Percentiles rank a stretch among this genome's conserved stretches.
Conservation (phyloP, 1,140 invertebrate species). For the Caenorhabditis remanei region DNA sequence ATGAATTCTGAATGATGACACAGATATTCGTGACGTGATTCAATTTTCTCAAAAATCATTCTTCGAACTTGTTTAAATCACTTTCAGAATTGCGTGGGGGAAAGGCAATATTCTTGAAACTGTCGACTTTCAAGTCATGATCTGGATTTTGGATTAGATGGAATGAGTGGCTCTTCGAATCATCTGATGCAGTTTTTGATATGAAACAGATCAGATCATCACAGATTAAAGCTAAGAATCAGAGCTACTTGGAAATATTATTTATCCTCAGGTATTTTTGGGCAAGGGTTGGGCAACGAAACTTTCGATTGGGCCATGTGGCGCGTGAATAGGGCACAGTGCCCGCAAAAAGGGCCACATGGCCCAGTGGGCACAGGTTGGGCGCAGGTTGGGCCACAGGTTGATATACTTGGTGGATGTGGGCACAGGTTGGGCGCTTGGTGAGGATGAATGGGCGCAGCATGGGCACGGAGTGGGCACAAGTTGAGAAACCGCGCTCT, state of each 20-base stretch:
- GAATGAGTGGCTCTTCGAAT: neutral
- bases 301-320: too few relatives aligned
- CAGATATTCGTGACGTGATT: neutral
- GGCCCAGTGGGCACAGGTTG: too few relatives aligned
- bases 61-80: neutral
- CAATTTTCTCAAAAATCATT: neutral
- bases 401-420: too few relatives aligned
- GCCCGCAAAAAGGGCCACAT: too few relatives aligned
- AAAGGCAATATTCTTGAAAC: neutral
- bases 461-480: too few relatives aligned
- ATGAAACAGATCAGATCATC: neutral
- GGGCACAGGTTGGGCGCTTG: too few relatives aligned
- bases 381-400: too few relatives aligned
- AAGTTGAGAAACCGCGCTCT: too few relatives aligned
- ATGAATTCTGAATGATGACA: neutral
- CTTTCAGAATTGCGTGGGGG: constrained; percentile 10
- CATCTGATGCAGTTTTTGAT: neutral
- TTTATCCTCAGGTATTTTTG: too few relatives aligned
- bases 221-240: neutral
- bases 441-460: too few relatives aligned
- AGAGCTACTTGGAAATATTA: neutral
- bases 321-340: too few relatives aligned
- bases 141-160: constrained; percentile 1
- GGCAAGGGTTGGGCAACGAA: too few relatives aligned
- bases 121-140: neutral